Evolutionary conservation across 2,888 invertebrate genomes (phyloP), one percentile per base, ranked within the genome.

Genomic region (Parochlus steinenii): DNA sequence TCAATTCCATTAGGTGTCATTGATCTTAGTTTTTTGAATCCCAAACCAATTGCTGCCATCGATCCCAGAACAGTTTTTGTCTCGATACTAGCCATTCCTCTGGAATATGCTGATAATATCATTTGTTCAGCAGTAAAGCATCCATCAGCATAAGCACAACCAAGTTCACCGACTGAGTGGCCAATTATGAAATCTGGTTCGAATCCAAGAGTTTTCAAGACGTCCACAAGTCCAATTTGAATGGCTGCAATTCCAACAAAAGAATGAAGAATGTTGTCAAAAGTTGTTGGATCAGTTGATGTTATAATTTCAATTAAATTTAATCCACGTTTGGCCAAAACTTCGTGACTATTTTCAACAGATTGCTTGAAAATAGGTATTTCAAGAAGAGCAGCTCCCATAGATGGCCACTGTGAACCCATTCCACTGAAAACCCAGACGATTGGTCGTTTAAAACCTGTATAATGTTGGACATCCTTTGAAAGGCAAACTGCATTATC

Each of bases 81-180:
- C 44, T 82, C 78, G 10, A 76, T 52, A 17, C 79, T 77, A 2
- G 80, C 78, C 40, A 70, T 62, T 2, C 86, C 87, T 47, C 89
- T 66, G 53, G 78, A 80, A 56, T 87, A 89, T 0, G 90, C 79
- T 1, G 78, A 69, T 6, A 86, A 56, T 39, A 92, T 74, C 64
- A 83, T 80, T 60, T 92, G 79, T 48, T 87, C 82, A 0, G 78
- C 72, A 0, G 86, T 83, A 45, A 93, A 69, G 44, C 85, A 81
- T 1, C 85, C 87, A 54, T 95, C 95, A 3, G 89, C 90, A 59
- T 95, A 95, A 0, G 85, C 90, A 55, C 95, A 93, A 2, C 86
- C 90, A 5, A 95, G 63, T 55, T 95, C 95, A 15, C 95, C 95
- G 0, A 89, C 83, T 6, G 92, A 92, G 57, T 93, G 92, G 3